phyloP scores from a whole-genome alignment of 2,113 vertebrate genomes.

The Chiloscyllium plagiosum region DNA sequence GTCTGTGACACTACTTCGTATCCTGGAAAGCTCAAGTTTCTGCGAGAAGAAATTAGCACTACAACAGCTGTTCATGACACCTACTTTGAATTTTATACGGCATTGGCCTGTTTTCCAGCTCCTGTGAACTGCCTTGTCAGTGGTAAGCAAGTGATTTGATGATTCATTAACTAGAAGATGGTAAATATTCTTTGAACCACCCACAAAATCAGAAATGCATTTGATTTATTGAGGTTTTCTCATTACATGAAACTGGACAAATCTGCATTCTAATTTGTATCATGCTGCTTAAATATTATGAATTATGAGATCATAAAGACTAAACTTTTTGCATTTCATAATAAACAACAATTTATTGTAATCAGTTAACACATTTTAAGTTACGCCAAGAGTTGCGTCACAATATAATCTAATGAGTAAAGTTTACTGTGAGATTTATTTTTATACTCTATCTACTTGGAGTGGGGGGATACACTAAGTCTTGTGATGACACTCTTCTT shows the following conservation, averaged over 20 bases:
- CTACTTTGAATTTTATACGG: slow-evolving; percentile 79
- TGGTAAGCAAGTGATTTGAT: slow-evolving; percentile 50
- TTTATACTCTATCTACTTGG: background rate
- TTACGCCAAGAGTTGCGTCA: background rate
- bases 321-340: background rate
- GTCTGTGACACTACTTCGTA: slow-evolving; percentile 68
- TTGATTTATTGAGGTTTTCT: background rate
- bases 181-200: background rate
- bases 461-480: background rate
- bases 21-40: slow-evolving; percentile 57
- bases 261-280: background rate
- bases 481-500: too few relatives aligned
- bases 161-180: background rate
- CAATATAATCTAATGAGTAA: background rate
- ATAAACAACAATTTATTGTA: background rate
- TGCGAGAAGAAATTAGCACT: slow-evolving; percentile 66
- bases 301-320: background rate
- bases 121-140: slow-evolving; percentile 80
- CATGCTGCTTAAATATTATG: background rate
- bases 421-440: background rate
- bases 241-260: background rate
- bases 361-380: background rate
- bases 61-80: slow-evolving; percentile 57
- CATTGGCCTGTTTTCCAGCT: slow-evolving; percentile 75
- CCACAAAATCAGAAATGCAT: background rate